These are phyloP conservation scores for Spea multiplicata DNA, from an alignment of 2,113 vertebrate genomes.

Conservation along the genomic window DNA sequence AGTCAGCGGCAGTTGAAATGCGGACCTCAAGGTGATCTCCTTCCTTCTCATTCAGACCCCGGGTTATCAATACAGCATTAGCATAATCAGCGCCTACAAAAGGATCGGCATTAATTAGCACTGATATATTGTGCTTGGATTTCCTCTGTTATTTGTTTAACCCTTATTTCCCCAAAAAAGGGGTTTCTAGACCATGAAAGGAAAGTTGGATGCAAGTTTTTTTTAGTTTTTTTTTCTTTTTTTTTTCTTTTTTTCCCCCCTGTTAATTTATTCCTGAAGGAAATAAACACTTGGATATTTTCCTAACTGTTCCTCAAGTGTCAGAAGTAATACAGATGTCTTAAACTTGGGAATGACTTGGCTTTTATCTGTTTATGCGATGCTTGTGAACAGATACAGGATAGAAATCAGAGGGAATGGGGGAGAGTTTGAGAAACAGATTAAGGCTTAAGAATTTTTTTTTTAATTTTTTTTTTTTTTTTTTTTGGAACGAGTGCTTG, in stretches of 20 bases:
- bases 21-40: background rate
- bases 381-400: background rate
- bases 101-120: background rate
- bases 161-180: no score
- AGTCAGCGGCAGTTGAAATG: background rate
- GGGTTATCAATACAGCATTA: constrained; percentile 4
- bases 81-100: constrained; percentile 7
- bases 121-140: constrained; percentile 2
- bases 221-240: background rate
- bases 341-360: background rate
- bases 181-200: background rate
- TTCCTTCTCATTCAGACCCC: background rate
- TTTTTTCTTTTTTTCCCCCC: background rate
- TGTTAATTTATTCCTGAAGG: background rate
- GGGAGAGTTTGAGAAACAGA: background rate
- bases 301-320: background rate
- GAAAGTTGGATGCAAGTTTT: no score
- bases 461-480: background rate
- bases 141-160: background rate
- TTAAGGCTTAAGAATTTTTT: background rate
- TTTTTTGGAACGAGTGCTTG: no score
- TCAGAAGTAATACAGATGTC: background rate
- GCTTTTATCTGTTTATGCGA: background rate
- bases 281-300: background rate
- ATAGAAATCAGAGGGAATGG: background rate